These are phyloP conservation scores for Aplocera efformata DNA, from an alignment of 2,888 invertebrate genomes.

Conservation along the genomic window DNA sequence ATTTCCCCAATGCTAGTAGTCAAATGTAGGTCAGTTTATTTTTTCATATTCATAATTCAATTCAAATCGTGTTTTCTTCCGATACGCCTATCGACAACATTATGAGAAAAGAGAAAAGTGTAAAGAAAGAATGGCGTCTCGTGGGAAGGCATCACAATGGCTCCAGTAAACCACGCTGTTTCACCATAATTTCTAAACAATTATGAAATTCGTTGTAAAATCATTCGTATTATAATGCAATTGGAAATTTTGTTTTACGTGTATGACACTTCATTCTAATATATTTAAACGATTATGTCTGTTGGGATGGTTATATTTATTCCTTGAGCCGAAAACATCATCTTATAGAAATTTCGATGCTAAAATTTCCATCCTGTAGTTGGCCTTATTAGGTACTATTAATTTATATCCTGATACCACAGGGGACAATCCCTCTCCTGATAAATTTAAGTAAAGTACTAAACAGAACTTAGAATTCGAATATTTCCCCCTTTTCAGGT, in stretches of 20 bases:
- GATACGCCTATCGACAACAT: constrained; percentile 57
- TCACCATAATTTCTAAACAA: constrained; percentile 72
- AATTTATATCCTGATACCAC: too few relatives aligned
- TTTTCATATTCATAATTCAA: constrained; percentile 36
- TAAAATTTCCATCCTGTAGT: too few relatives aligned
- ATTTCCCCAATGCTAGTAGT: too few relatives aligned
- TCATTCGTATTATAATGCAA: constrained; percentile 13
- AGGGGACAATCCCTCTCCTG: too few relatives aligned
- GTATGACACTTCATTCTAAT: constrained; percentile 3
- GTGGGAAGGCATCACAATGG: constrained; percentile 67
- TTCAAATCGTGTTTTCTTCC: constrained; percentile 53
- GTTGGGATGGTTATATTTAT: too few relatives aligned
- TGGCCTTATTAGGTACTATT: too few relatives aligned
- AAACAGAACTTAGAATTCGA: constrained; percentile 4
- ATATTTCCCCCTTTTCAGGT: constrained; percentile 54
- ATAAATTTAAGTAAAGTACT: too few relatives aligned
- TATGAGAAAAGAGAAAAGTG: constrained; percentile 78
- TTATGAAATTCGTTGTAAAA: constrained; percentile 46
- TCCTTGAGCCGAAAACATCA: too few relatives aligned
- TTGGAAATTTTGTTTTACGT: background rate
- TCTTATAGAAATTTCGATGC: too few relatives aligned
- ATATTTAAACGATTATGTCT: too few relatives aligned
- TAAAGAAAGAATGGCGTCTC: constrained; percentile 69
- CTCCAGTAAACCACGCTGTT: constrained; percentile 65
- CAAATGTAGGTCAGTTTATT: too few relatives aligned